These are phyloP conservation scores for Neelides sp. DNA, from an alignment of 1,140 invertebrate genomes.

Conservation along the genomic window DNA sequence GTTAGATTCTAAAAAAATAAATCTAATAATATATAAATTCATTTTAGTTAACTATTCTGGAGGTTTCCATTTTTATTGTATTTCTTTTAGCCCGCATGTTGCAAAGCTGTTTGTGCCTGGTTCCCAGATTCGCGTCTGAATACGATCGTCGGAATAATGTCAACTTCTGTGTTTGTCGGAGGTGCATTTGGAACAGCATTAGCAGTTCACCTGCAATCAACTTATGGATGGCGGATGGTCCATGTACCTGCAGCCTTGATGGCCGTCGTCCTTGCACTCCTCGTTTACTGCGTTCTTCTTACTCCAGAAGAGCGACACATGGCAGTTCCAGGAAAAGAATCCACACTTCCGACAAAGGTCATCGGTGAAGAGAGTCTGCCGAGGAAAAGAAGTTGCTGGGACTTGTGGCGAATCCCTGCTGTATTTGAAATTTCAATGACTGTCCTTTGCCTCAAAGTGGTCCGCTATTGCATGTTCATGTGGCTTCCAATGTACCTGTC, in stretches of 20 bases:
- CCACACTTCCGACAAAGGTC: constrained; percentile 20
- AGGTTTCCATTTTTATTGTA: not conserved
- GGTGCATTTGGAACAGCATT: constrained; percentile 42
- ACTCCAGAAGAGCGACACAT: constrained; percentile 37
- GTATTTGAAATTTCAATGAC: constrained; percentile 40
- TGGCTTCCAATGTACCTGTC: constrained; percentile 44
- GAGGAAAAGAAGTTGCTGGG: constrained; percentile 9
- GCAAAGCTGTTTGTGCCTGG: constrained; percentile 40
- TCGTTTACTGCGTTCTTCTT: constrained; percentile 36
- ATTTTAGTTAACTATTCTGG: too few species aligned
- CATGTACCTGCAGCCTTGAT: constrained; percentile 37
- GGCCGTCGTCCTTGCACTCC: constrained; percentile 35
- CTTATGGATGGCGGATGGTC: constrained; percentile 40
- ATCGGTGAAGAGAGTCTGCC: constrained; percentile 4
- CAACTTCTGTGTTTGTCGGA: constrained; percentile 42
- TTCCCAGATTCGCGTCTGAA: constrained; percentile 39
- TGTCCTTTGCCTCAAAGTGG: constrained; percentile 43
- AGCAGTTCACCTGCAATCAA: constrained; percentile 39
- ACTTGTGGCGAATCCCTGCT: constrained; percentile 35
- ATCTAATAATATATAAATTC: too few species aligned
- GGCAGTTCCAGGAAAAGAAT: constrained; percentile 36
- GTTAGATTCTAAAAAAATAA: too few species aligned
- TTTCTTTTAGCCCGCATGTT: constrained; percentile 36
- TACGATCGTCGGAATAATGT: constrained; percentile 41
- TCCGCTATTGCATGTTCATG: constrained; percentile 44